Evolutionary conservation across 2,888 invertebrate species (phyloP).

Genomic region (Metallyticus violacea): DNA sequence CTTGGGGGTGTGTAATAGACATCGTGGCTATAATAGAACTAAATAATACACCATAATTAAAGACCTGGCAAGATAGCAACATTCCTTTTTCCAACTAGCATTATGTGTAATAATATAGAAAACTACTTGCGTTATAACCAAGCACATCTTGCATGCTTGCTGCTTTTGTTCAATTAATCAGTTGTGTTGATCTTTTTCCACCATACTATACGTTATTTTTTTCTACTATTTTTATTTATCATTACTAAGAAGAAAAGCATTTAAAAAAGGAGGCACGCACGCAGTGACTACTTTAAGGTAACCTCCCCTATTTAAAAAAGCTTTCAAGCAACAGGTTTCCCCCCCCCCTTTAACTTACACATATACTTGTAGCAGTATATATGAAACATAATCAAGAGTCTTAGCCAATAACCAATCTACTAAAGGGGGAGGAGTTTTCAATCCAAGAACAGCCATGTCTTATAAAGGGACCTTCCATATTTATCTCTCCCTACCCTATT

Average conservation of each 20-base stretch:
- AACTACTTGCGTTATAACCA: not conserved
- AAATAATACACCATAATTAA: not conserved
- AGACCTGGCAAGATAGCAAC: not conserved
- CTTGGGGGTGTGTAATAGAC: not conserved
- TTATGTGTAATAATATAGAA: not conserved
- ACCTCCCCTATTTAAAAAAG: constrained; percentile 24
- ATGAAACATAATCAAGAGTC: constrained; percentile 25
- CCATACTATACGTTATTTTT: constrained; percentile 4
- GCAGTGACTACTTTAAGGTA: not conserved
- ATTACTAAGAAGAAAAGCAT: not conserved
- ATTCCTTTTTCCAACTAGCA: not conserved
- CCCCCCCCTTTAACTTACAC: not conserved
- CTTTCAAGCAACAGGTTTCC: not conserved
- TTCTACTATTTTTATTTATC: not conserved
- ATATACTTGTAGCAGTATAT: constrained; percentile 2
- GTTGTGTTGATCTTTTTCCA: constrained; percentile 28
- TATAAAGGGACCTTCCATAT: constrained; percentile 3
- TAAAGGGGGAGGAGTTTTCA: constrained; percentile 25
- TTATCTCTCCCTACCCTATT: not conserved
- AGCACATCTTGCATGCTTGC: not conserved
- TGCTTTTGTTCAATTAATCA: constrained; percentile 29
- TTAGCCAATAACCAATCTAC: constrained; percentile 29
- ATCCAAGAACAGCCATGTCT: not conserved
- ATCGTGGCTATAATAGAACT: not conserved
- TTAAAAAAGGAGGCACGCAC: constrained; percentile 12